A percentile compares a stretch with the other conserved stretches of the same genome.
Evolutionary conservation across 92 coral and sea anemone genomes (phyloP).

Genomic region (Montipora capitata): DNA sequence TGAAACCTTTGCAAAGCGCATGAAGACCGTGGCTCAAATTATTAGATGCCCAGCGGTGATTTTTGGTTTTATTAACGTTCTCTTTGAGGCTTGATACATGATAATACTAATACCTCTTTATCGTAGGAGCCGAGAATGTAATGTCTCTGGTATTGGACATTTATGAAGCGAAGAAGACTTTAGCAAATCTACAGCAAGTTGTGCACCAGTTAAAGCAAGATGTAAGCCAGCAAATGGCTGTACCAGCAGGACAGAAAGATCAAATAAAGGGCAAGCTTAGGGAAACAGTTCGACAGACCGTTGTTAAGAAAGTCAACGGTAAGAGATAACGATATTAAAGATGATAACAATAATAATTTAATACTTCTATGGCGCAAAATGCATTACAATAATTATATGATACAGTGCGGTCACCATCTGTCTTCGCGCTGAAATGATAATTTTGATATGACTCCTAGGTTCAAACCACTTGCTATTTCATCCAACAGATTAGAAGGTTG

Average conservation of each 20-base stretch:
- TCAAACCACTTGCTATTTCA: no score
- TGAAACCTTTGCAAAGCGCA: no score
- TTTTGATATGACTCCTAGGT: no score
- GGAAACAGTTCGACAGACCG: constrained; percentile 75
- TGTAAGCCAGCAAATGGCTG: constrained; percentile 74
- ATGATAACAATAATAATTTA: neutral
- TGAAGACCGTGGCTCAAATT: no score
- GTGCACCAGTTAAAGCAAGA: constrained; percentile 81
- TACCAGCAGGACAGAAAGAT: constrained; percentile 83
- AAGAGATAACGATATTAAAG: neutral
- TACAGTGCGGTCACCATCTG: no score
- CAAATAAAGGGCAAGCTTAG: constrained; percentile 81
- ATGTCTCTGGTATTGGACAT: constrained; percentile 53
- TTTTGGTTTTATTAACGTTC: neutral
- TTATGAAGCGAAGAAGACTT: constrained; percentile 49
- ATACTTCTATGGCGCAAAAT: no score
- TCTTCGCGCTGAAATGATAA: no score
- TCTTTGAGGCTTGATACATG: no score
- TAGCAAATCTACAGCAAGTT: constrained; percentile 81
- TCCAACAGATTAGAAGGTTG: no score
- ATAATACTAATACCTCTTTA: neutral
- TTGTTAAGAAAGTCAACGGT: constrained; percentile 83
- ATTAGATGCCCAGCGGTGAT: neutral
- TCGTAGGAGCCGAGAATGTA: constrained; percentile 57
- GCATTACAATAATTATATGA: no score